Base-by-base conservation (phyloP, 2,888 invertebrate genomes). In the Pasiphila rectangulata region DNA sequence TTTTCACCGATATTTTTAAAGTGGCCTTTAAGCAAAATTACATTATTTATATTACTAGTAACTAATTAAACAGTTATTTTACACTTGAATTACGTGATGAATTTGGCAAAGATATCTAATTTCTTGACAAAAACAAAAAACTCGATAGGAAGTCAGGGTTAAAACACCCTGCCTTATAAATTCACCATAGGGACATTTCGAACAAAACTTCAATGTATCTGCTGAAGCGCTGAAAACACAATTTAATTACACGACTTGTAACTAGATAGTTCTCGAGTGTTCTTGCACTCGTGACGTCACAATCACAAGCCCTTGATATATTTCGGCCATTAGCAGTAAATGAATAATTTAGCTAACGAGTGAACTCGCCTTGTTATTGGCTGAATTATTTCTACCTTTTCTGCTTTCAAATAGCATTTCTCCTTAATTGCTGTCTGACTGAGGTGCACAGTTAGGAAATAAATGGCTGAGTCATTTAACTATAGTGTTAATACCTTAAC, bases 391-490 rank as follows among this genome's bases (percentile, higher is more conserved):
- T 80, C 83, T 79, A 84, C 82, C 81, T 84, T 85, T 83, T 80
- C 79, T 76, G 67, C 75, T 75, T 76, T 68, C 79, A 77, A 85
- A 85, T 83, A 82, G 80, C 83, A 83, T 82, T 81, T 81, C 79
- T 69, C 80, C 78, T 82, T 87, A 87, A 87, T 86, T 87, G 84
- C 86, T 84, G 85, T 86, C 85, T 79, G 83, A 79, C 79, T 84
- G 27, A 23, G n/a, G 19, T 20, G n/a, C 37, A 41, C 41, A 50
- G 45, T 2, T 32, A 6, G 27, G 3, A 12, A 9, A 13, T n/a
- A 19, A 7, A 7, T 13, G 41, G 37, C 37, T 37, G 6, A 25
- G 1, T 25, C 5, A 27, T 17, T 17, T 21, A 4, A 15, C 7
- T 13, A 15, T 23, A 16, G 16, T n/a, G n/a, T n/a, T n/a, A n/a